These are phyloP conservation scores for Scopus umbretta DNA, from an alignment of 2,113 vertebrate genomes.

Conservation along the genomic window DNA sequence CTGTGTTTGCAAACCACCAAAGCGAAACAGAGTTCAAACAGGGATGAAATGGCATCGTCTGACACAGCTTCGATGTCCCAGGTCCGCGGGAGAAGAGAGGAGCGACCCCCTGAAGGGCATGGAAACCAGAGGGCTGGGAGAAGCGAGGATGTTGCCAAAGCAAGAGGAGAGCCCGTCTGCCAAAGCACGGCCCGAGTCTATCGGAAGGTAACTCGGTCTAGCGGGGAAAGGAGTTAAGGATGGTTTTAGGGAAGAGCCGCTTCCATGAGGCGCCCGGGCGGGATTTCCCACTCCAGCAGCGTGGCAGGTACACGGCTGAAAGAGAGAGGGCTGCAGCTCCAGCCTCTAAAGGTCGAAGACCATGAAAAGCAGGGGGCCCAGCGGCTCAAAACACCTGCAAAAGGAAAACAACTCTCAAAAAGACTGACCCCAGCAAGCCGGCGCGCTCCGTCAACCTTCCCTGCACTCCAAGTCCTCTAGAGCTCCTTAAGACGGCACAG, in stretches of 20 bases:
- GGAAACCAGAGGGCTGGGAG: constrained; percentile 59
- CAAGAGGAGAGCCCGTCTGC: constrained; percentile 43
- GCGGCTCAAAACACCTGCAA: constrained; percentile 61
- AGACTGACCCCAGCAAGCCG: constrained; percentile 36
- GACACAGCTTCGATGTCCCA: constrained; percentile 27
- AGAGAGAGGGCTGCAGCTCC: constrained; percentile 61
- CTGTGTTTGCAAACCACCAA: constrained; percentile 55
- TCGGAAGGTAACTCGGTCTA: constrained; percentile 46
- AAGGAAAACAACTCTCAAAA: constrained; percentile 66
- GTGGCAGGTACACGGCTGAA: constrained; percentile 45
- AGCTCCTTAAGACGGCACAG: neutral
- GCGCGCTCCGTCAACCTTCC: constrained; percentile 24
- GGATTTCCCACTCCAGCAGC: constrained; percentile 59
- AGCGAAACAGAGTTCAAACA: constrained; percentile 42
- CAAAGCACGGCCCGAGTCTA: constrained; percentile 48
- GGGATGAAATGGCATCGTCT: constrained; percentile 43
- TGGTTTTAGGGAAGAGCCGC: constrained; percentile 58
- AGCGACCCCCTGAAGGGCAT: constrained; percentile 10
- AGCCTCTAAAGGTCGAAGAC: constrained; percentile 57
- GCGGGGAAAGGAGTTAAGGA: constrained; percentile 52
- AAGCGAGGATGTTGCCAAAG: constrained; percentile 62
- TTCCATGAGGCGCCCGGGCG: constrained; percentile 49
- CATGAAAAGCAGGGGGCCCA: constrained; percentile 49
- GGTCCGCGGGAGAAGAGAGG: neutral
- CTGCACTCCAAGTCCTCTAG: constrained; percentile 14